phyloP scores from a whole-genome alignment of 1,140 invertebrate species.

The Drosophila cardini region DNA sequence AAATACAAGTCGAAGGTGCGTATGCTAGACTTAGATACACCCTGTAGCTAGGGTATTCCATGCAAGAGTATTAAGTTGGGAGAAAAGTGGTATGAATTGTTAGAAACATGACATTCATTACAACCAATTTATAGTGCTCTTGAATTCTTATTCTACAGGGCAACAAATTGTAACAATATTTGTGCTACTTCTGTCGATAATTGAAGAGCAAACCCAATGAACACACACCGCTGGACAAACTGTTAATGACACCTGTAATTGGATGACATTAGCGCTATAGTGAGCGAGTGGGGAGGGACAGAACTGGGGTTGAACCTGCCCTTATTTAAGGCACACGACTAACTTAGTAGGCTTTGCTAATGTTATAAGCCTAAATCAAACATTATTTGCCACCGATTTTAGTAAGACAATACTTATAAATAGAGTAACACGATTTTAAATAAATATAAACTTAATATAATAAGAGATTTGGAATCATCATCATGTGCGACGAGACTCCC shows the following conservation, averaged over 20 bases:
- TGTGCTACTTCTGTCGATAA: slow-evolving; percentile 55
- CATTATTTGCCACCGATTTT: not conserved
- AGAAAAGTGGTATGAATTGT: too few relatives aligned
- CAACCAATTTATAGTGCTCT: too few relatives aligned
- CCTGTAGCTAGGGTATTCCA: too few relatives aligned
- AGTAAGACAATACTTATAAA: not conserved
- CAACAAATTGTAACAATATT: too few relatives aligned
- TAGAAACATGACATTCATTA: too few relatives aligned
- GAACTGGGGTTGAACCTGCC: slow-evolving; percentile 13
- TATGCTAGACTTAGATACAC: not conserved
- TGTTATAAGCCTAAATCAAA: not conserved
- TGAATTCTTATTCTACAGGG: too few relatives aligned
- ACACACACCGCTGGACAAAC: slow-evolving; percentile 56
- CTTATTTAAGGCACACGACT: not conserved
- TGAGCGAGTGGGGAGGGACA: too few relatives aligned
- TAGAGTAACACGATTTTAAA: slow-evolving; percentile 10
- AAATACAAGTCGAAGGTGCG: not conserved
- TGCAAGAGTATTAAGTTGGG: too few relatives aligned
- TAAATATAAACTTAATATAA: not conserved
- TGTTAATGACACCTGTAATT: slow-evolving; percentile 84
- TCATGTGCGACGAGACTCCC: slow-evolving; percentile 62
- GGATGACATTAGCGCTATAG: slow-evolving; percentile 69
- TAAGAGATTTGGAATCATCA: slow-evolving; percentile 23
- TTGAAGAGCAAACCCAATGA: slow-evolving; percentile 70
- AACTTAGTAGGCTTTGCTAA: slow-evolving; percentile 34